These are phyloP conservation scores for Saturnia pavonia DNA, from an alignment of 2,888 invertebrate genomes.

Conservation along the genomic window DNA sequence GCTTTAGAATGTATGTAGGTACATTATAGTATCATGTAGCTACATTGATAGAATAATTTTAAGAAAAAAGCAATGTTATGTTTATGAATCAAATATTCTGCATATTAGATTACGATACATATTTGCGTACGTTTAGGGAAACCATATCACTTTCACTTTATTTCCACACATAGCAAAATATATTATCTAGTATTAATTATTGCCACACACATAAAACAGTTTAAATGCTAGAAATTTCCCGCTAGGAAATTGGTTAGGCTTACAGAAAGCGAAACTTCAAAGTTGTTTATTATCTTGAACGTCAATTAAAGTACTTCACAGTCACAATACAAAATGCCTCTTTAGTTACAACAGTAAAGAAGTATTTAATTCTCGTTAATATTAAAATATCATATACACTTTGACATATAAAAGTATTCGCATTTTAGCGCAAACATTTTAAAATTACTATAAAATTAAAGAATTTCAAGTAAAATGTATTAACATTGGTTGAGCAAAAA, in stretches of 20 bases:
- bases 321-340: neutral
- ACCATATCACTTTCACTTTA: neutral
- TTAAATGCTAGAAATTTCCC: neutral
- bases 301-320: neutral
- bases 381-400: neutral
- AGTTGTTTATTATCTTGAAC: neutral
- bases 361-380: neutral
- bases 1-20: constrained; percentile 11
- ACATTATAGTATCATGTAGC: neutral
- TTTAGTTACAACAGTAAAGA: neutral
- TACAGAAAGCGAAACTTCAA: neutral
- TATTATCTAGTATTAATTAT: neutral
- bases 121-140: neutral
- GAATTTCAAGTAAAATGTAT: too few relatives aligned
- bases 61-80: too few relatives aligned
- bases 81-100: too few relatives aligned
- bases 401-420: neutral
- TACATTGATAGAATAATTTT: neutral
- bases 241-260: neutral
- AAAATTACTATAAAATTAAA: too few relatives aligned
- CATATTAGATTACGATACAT: neutral
- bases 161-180: neutral
- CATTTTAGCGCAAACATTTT: neutral
- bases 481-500: too few relatives aligned
- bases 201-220: neutral